Evolutionary conservation across 2,888 invertebrate genomes (phyloP), one percentile per base, ranked within the genome.

Genomic region (Sphaerophoria taeniata): DNA sequence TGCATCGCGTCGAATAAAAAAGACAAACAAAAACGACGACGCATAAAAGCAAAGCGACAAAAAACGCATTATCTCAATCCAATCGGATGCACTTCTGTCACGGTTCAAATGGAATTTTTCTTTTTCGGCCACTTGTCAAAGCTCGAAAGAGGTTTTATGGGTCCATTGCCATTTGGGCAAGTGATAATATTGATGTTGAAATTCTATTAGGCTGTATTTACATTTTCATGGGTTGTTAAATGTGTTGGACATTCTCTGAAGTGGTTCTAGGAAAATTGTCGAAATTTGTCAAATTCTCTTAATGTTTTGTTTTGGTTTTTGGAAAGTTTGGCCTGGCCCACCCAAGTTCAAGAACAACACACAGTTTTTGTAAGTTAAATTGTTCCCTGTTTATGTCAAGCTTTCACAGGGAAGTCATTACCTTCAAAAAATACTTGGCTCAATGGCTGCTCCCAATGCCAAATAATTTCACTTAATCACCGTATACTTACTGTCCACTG

Each of bases 71-170:
- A 76, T 69, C 71, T 84, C 79, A 80, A 79, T 80, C 67, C 75
- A 84, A 84, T 84, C 80, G 43, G 80, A 80, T 84, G 84, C 75
- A 84, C 56, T 80, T 84, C 24, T 75, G 84, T 84, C 84, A 84
- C 67, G 84, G 80, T 76, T 84, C 72, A 74, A 58, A 74, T 78
- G 70, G 70, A 75, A 9, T 43, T 43, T 43, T 43, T 9, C 9
- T 39, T 39, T 39, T 39, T 39, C 39, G 39, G 39, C 9, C 34
- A 33, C 34, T 33, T 55, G 11, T 55, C 9, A 33, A 55, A 55
- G 9, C 11, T 3, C 6, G 3, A 61, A 43, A 39, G 12, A 9
- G 51, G 12, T 53, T 67, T 67, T n/a, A 67, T 53, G 67, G 39
- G 67, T 67, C n/a, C 39, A 53, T 67, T 67, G 53, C n/a, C 67